A percentile compares a stretch with the other conserved stretches of the same genome.
Evolutionary conservation across 1,140 invertebrate species (phyloP).

Genomic region (Oscheius sp.): DNA sequence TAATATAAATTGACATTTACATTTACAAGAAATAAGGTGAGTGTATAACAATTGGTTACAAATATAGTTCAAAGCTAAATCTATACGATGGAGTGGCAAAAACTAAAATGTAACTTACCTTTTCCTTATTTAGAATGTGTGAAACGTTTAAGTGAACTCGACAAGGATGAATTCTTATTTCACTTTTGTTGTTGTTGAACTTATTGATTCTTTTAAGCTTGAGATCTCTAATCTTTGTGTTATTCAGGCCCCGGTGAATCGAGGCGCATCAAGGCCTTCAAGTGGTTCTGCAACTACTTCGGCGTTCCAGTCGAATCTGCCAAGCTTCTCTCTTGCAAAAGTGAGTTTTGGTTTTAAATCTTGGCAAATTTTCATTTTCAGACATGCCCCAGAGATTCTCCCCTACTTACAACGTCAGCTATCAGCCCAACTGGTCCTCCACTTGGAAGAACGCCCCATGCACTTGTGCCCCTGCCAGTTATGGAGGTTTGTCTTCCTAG

Average conservation of each 20-base stretch:
- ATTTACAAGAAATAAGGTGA: no score
- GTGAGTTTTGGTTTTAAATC: conserved; percentile 8
- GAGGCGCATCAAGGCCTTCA: conserved; percentile 57
- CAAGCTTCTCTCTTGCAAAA: conserved; percentile 49
- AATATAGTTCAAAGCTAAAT: no score
- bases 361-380: background rate
- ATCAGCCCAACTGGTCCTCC: conserved; percentile 41
- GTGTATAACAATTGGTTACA: no score
- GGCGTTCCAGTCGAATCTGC: conserved; percentile 44
- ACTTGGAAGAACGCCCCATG: conserved; percentile 45
- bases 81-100: no score
- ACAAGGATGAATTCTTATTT: no score
- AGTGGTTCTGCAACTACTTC: conserved; percentile 59
- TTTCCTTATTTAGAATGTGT: no score
- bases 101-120: no score
- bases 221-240: no score
- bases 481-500: conserved; percentile 25
- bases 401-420: conserved; percentile 32
- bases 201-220: no score
- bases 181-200: no score
- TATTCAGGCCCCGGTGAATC: conserved; percentile 46
- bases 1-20: no score
- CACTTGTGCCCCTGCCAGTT: conserved; percentile 43
- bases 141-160: no score
- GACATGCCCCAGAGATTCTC: conserved; percentile 6